Evolutionary conservation across 2,888 invertebrate species (phyloP).

Genomic region (Tetropium fuscum): DNA sequence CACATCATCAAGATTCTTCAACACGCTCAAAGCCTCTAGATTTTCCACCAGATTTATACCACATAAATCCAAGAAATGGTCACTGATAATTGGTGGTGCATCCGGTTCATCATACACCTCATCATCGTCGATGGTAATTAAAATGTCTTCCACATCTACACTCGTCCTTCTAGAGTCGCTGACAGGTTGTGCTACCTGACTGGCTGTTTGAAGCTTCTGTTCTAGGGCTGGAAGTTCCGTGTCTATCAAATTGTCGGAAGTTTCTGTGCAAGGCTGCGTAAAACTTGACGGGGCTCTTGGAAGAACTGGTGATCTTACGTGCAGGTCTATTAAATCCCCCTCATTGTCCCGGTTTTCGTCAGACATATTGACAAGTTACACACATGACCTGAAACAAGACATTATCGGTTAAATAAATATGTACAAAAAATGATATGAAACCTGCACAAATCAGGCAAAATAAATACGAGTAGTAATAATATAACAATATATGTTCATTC

Average conservation of each 20-base stretch:
- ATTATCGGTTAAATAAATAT: background rate
- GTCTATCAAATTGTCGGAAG: slow-evolving; percentile 59
- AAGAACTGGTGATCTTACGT: slow-evolving; percentile 58
- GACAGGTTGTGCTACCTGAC: slow-evolving; percentile 27
- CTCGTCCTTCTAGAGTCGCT: slow-evolving; percentile 43
- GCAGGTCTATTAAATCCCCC: slow-evolving; percentile 61
- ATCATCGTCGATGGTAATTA: slow-evolving; percentile 60
- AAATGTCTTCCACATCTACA: slow-evolving; percentile 62
- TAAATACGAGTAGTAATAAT: too few species aligned
- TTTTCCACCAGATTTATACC: slow-evolving; percentile 37
- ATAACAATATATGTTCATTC: too few species aligned
- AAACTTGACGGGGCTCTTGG: slow-evolving; percentile 43
- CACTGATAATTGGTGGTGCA: slow-evolving; percentile 38
- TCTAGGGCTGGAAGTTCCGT: slow-evolving; percentile 61
- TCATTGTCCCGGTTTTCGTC: slow-evolving; percentile 44
- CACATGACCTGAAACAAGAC: slow-evolving; percentile 49
- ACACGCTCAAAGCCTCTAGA: slow-evolving; percentile 67
- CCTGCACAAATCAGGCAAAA: too few species aligned
- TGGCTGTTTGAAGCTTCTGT: slow-evolving; percentile 57
- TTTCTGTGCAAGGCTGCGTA: slow-evolving; percentile 37
- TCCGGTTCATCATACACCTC: slow-evolving; percentile 45
- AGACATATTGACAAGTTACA: slow-evolving; percentile 40
- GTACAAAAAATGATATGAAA: too few species aligned
- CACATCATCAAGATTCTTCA: slow-evolving; percentile 72
- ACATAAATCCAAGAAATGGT: slow-evolving; percentile 29